Evolutionary conservation across 1,140 invertebrate genomes (phyloP), one percentile per base, ranked within the genome.

Genomic region (Drosophila pandora): DNA sequence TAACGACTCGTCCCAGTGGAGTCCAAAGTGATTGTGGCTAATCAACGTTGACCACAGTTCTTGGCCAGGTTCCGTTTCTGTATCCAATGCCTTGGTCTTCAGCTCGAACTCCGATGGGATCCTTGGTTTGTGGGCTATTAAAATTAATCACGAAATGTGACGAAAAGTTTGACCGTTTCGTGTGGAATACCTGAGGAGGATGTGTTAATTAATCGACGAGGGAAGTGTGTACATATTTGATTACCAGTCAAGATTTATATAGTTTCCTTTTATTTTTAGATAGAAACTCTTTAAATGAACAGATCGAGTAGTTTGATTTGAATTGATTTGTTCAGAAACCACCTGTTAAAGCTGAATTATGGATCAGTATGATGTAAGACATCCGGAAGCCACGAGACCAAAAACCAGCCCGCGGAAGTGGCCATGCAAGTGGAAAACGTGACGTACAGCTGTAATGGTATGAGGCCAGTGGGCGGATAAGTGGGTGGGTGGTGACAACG

Each of bases 91-190:
- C 64, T 55, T 34, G 8, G 17, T 12, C 25, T 50, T 7, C 22
- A n/a, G 9, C 17, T 30, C 7, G 21, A 25, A 39, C 3, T 50
- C 53, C 71, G 3, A 12, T n/a, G 60, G 70, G 10, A 58, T 54
- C 43, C 71, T 62, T 49, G 50, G 58, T 62, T 85, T 76, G 84
- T 79, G 64, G 63, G 53, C 63, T 83, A 88, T 82, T 87, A 75
- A 78, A 87, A 87, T 87, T 82, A 87, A 82, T 82, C 65, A 88
- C 62, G 70, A 76, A 56, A 88, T 79, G 82, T 87, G 82, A 72
- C 76, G 83, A 87, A 85, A 87, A 87, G 54, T 82, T 82, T 75
- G 52, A 32, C 32, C 47, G 25, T 64, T 53, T 32, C 50, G 79
- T 68, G 67, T 60, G 72, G 37, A 45, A 50, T 49, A 43, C 34